Evolutionary conservation across 2,797 vertebrate species (phyloP), one percentile per base, ranked within the genome.

Genomic region (Morus bassanus): DNA sequence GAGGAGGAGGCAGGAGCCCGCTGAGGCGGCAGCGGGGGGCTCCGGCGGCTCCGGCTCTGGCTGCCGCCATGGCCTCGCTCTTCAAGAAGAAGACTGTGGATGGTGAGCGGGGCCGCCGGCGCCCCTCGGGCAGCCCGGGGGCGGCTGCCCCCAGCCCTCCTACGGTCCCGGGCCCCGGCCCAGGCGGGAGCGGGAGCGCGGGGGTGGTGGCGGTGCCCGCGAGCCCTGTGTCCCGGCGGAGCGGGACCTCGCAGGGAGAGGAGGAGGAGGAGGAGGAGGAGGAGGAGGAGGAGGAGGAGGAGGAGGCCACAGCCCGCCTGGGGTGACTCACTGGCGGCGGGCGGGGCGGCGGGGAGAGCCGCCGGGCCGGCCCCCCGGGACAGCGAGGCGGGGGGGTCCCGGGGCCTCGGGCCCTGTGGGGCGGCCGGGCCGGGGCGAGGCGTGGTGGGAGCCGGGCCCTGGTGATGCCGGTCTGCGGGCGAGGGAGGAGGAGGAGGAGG

Each of bases 21-120:
- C 2, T 5, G 57, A 65, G 60, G 48, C 1, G 35, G 60, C 18
- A 15, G 41, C 9, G 51, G 41, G 24, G 30, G 37, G 41, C 41
- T 77, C 19, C 35, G 7, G 57, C 41, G 37, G 46, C 41, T 78
- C 17, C 33, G 7, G 57, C 43, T 25, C n/a, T 35, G 43, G 75
- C 59, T 67, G 90, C 30, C 89, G 91, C 91, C 96, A 99, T 99
- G 99, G 99, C 98, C 85, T 99, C 98, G 65, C 97, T 99, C 84
- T 99, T 99, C 97, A 99, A 99, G 98, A 99, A 99, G 98, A 99
- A 99, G 97, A 99, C 99, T 5, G 99, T 98, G 61, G 99, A 99
- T 23, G 99, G 99, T 99, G 98, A 99, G 99, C 98, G 97, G 10
- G 37, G 70, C 13, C 8, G 27, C 21, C 12, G 28, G 48, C 16